Percentiles rank a stretch among this genome's conserved stretches.
Evolutionary conservation across 2,888 invertebrate species (phyloP).

Genomic region (Thereva unica): DNA sequence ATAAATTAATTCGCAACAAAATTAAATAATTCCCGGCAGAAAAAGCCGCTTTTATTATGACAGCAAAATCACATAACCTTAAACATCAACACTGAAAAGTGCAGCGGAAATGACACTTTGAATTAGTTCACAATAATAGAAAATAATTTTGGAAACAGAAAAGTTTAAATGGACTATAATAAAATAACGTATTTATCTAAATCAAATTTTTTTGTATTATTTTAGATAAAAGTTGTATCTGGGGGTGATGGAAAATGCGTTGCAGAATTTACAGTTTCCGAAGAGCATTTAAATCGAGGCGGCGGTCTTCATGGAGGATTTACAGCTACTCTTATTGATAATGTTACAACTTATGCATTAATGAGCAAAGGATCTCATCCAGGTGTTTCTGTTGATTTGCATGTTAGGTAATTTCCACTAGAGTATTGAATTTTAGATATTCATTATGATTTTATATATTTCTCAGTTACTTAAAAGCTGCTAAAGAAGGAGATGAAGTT

Average conservation of each 20-base stretch:
- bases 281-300: constrained; percentile 75
- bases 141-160: too few relatives aligned
- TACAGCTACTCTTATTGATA: constrained; percentile 74
- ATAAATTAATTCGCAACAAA: too few relatives aligned
- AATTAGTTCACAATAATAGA: too few relatives aligned
- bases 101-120: too few relatives aligned
- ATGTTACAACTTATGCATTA: constrained; percentile 78
- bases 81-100: too few relatives aligned
- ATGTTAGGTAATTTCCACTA: constrained; percentile 68
- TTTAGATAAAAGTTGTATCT: constrained; percentile 56
- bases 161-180: too few relatives aligned
- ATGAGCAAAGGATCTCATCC: constrained; percentile 68
- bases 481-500: constrained; percentile 76
- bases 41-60: too few relatives aligned
- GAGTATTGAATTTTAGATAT: neutral
- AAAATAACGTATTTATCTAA: too few relatives aligned
- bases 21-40: too few relatives aligned
- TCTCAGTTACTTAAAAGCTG: constrained; percentile 76
- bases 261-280: constrained; percentile 74
- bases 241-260: constrained; percentile 73
- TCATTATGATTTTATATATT: neutral
- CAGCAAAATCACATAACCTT: too few relatives aligned
- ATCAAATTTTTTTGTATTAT: constrained; percentile 47
- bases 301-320: constrained; percentile 86
- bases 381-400: constrained; percentile 83